A percentile compares a stretch with the other conserved stretches of the same genome.
Evolutionary conservation across 2,113 vertebrate genomes (phyloP).

Genomic region (Hippocampus comes): DNA sequence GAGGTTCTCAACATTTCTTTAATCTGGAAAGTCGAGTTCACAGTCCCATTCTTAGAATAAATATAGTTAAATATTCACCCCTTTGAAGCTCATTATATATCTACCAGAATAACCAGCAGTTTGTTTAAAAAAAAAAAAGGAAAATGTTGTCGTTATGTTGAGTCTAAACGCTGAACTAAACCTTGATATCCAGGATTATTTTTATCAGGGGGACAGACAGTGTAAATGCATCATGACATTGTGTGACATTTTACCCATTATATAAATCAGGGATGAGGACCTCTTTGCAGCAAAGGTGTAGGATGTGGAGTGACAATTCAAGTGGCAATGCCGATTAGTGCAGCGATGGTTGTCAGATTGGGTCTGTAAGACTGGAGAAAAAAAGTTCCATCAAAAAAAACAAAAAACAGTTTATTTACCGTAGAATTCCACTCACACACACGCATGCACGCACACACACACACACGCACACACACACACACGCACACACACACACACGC

Average conservation of each 20-base stretch:
- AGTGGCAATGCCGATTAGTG: neutral
- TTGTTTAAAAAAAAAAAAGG: neutral
- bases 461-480: too few species aligned
- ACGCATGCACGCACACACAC: too few species aligned
- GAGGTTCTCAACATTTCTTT: neutral
- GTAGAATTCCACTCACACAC: neutral
- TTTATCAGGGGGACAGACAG: neutral
- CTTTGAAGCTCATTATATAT: neutral
- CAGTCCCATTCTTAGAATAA: neutral
- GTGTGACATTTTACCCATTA: neutral
- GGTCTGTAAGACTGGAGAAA: conserved; percentile 9
- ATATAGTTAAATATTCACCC: neutral
- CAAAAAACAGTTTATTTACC: conserved; percentile 22
- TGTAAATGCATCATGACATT: neutral
- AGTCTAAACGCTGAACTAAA: neutral
- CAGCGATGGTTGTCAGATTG: neutral
- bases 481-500: too few species aligned
- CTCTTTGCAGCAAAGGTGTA: neutral
- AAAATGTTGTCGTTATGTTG: neutral
- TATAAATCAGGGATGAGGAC: neutral
- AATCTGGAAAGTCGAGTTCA: neutral
- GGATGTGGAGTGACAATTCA: neutral
- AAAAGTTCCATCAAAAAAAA: conserved; percentile 28
- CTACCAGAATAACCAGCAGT: neutral
- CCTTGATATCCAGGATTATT: neutral